A percentile compares a stretch with the other conserved stretches of the same genome.
Evolutionary conservation across 2,888 invertebrate genomes (phyloP).

Genomic region (Leptinotarsa peninsularis): DNA sequence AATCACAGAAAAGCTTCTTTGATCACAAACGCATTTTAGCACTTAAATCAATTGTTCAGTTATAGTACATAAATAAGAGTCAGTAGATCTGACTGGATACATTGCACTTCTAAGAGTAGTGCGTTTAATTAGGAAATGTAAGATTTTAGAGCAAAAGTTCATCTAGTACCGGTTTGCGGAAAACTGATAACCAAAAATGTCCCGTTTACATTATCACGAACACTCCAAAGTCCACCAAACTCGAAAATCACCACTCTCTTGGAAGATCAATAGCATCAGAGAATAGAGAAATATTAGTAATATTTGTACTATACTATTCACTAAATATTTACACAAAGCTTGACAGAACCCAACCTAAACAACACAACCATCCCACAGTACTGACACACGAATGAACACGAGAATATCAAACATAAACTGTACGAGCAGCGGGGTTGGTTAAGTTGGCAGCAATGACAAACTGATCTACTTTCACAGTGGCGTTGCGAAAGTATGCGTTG

Average conservation of each 20-base stretch:
- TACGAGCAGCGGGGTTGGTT: not conserved
- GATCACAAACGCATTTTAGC: slow-evolving; percentile 16
- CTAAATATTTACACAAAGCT: slow-evolving; percentile 30
- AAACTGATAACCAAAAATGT: slow-evolving; percentile 30
- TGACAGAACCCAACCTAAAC: slow-evolving; percentile 29
- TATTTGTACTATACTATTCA: slow-evolving; percentile 4
- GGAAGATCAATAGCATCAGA: not conserved
- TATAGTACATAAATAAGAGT: not conserved
- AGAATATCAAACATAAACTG: not conserved
- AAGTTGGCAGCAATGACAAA: slow-evolving; percentile 12
- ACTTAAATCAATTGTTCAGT: not conserved
- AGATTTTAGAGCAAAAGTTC: slow-evolving; percentile 48
- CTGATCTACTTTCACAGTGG: slow-evolving; percentile 3
- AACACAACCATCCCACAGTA: slow-evolving; percentile 18
- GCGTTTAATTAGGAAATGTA: slow-evolving; percentile 23
- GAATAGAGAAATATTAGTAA: slow-evolving; percentile 5
- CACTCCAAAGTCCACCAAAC: not conserved
- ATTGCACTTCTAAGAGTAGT: slow-evolving; percentile 6
- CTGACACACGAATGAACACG: slow-evolving; percentile 16
- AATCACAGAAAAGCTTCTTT: slow-evolving; percentile 2
- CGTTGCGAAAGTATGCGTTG: not conserved
- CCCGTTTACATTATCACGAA: slow-evolving; percentile 33
- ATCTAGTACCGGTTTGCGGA: slow-evolving; percentile 43
- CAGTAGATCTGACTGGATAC: not conserved
- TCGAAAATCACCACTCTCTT: not conserved